A percentile compares a stretch with the other conserved stretches of the same genome.
Conservation (phyloP, 2,888 invertebrate genomes). For the Drosophila parthenogenetica region DNA sequence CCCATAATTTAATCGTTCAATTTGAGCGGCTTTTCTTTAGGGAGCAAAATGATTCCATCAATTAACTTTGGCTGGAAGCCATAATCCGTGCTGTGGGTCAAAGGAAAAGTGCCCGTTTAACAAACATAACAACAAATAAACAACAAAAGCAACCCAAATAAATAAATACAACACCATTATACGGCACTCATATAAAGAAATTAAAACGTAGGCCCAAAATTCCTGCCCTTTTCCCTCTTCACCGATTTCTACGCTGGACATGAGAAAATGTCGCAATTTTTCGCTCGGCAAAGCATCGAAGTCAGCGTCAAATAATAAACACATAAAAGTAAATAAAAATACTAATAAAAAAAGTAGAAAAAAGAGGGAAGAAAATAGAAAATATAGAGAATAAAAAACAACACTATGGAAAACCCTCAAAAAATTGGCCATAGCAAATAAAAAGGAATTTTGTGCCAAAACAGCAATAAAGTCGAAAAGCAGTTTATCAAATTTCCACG, state of each 20-base stretch:
- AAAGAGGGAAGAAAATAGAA: conserved; percentile 56
- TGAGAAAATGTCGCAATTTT: conserved; percentile 68
- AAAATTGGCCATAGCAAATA: conserved; percentile 68
- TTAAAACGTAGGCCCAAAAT: conserved; percentile 40
- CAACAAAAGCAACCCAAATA: conserved; percentile 42
- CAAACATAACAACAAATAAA: conserved; percentile 43
- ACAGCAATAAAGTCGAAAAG: conserved; percentile 81
- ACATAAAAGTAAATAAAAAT: conserved; percentile 81
- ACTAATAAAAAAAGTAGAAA: conserved; percentile 52
- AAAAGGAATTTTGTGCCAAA: conserved; percentile 67
- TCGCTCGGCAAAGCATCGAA: conserved; percentile 64
- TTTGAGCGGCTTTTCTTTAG: neutral
- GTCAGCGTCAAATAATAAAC: conserved; percentile 73
- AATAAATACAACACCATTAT: conserved; percentile 39
- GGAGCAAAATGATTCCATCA: conserved; percentile 1
- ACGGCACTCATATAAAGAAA: conserved; percentile 38
- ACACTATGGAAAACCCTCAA: conserved; percentile 16
- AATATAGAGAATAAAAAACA: conserved; percentile 30
- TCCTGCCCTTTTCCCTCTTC: neutral
- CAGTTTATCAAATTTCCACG: conserved; percentile 80
- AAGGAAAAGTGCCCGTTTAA: conserved; percentile 4
- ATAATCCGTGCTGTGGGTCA: neutral
- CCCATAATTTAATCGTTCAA: conserved; percentile 3
- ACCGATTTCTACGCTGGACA: neutral
- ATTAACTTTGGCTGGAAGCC: neutral